Evolutionary conservation across 30 jellyfish, hydroid and myxozoan species (phyloP), one percentile per base, ranked within the genome.

Genomic region (Aurelia sp.): DNA sequence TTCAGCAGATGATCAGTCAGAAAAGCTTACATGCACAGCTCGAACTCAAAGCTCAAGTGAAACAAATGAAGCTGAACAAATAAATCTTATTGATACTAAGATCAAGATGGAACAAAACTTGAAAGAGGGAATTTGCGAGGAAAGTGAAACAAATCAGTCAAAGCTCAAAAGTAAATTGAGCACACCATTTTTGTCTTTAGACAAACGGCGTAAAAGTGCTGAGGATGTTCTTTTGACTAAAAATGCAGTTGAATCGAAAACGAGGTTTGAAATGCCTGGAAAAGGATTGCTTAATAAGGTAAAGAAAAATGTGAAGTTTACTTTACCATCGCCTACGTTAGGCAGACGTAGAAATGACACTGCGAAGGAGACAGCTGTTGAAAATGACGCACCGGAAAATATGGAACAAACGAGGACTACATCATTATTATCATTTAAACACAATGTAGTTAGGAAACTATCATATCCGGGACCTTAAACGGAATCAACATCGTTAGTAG

Each of bases 251-350:
- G 59, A 13, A 16, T 18, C 20, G 11, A 69, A 69, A 38, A 41
- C 35, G 48, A 24, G 13, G 7, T 65, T 77, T 13, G 63, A 31
- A 22, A 30, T 77, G 4, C 88, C 88, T 8, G 78, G 88, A 19
- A 77, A 41, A 61, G 88, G 63, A 38, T 55, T 77, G 12, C 41
- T 77, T 16, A 60, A 52, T 24, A 77, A 31, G 27, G 67, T 77
- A 24, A 48, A 71, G 48, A 77, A 61, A n/a, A 77, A 77, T 47
- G 33, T 77, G 59, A 77, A 77, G 11, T 77, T 77, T 55, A 44
- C 88, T 22, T 18, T 77, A 64, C 88, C 88, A n/a, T 77, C 88
- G 24, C 88, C 88, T 11, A 61, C 78, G 19, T 30, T 77, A 15
- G 31, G 66, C 16, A 77, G 88, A 65, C 77, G 44, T 13, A 38